Evolutionary conservation across 2,888 invertebrate genomes (phyloP), one percentile per base, ranked within the genome.

Genomic region (Lasioglossum figueresi): DNA sequence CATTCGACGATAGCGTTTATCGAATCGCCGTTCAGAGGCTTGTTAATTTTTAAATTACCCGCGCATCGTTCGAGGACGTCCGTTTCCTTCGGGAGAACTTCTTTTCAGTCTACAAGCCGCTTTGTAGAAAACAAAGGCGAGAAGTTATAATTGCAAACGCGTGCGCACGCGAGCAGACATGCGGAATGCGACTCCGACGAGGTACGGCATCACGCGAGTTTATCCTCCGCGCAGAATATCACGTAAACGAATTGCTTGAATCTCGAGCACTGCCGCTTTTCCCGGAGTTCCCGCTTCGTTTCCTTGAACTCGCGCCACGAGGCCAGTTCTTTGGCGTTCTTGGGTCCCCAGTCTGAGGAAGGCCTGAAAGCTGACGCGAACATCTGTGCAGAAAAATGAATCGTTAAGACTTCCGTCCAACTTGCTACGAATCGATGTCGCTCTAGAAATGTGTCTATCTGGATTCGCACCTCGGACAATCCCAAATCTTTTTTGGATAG

Each of bases 291-390:
- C 10, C 87, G 87, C 82, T 77, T 89, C n/a, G 82, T 90, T 59
- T 92, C 88, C 40, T 90, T 92, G 83, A 92, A 94, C 37, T 92
- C 90, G 19, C 88, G 80, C 95, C 94, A 94, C 75, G 92, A 90
- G 5, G 88, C 81, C 56, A 90, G 89, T 27, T 84, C 84, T 78
- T 89, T 88, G 8, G 88, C 31, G 73, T 88, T 90, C 73, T 86
- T 89, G 6, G 94, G 94, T 45, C 94, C 94, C 94, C 94, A 94
- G 0, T 88, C 83, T 0, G 85, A 70, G 2, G 92, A 90, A 2
- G 94, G 93, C 14, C 16, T 79, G 80, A 94, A 94, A 19, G 93
- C 89, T 34, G 88, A 86, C 66, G 77, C 86, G 8, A 94, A 80
- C 86, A 89, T 92, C 94, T 94, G 85, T 8, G 2, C 34, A 8